Conservation (phyloP, 1,140 invertebrate species). For the Aphelenchoides fujianensis region DNA sequence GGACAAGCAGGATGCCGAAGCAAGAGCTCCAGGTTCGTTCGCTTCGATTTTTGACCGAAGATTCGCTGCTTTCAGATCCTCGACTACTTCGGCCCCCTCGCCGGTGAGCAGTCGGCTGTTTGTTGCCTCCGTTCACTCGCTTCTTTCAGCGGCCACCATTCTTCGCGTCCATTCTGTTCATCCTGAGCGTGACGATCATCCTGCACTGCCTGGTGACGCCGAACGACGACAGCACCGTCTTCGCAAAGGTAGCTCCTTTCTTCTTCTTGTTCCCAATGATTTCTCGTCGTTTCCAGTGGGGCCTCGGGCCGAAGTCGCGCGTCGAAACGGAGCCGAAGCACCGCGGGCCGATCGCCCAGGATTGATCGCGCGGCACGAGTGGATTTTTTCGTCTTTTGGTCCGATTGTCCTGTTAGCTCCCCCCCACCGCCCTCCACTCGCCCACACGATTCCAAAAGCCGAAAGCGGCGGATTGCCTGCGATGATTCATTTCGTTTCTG, state of each 20-base stretch:
- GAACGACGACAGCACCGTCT: conserved; percentile 9
- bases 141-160: conserved; percentile 8
- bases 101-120: not conserved
- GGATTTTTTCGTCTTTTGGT: no score
- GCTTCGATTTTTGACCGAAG: not conserved
- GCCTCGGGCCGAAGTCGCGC: not conserved
- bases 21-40: not conserved
- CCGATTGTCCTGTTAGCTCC: no score
- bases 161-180: conserved; percentile 19
- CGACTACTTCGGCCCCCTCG: conserved; percentile 19
- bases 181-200: conserved; percentile 19
- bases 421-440: no score
- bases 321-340: no score
- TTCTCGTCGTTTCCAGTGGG: not conserved
- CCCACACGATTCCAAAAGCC: no score
- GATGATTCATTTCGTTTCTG: no score
- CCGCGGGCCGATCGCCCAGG: no score
- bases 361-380: no score
- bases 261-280: not conserved
- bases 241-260: not conserved
- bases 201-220: conserved; percentile 1
- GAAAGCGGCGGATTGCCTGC: no score
- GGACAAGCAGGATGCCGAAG: conserved; percentile 1
- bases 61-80: conserved; percentile 4
- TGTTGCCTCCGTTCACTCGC: not conserved